phyloP scores from a whole-genome alignment of 2,797 vertebrate species.

The Tauraco hartlaubi region DNA sequence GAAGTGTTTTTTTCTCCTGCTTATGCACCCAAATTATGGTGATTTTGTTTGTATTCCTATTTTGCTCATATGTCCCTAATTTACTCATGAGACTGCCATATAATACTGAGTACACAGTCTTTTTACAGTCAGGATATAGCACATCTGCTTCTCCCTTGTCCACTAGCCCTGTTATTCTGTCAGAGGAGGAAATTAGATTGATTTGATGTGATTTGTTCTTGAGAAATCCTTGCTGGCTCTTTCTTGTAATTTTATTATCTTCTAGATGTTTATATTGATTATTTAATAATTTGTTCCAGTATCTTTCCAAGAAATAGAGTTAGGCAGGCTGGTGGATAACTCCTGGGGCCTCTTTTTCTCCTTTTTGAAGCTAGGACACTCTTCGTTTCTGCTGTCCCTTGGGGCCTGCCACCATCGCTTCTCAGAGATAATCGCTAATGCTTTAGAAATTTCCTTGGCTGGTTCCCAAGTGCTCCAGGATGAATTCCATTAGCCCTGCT shows the following conservation, averaged over 20 bases:
- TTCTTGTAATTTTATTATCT: constrained; percentile 29
- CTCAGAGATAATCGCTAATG: not conserved
- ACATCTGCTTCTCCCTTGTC: not conserved
- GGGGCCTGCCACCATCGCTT: not conserved
- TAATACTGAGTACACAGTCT: not conserved
- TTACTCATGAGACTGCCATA: not conserved
- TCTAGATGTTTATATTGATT: constrained; percentile 33
- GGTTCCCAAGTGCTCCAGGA: not conserved
- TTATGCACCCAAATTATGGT: not conserved
- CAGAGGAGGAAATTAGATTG: constrained; percentile 13
- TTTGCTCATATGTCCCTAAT: not conserved
- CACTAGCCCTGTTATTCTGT: not conserved
- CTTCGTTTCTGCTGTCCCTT: not conserved
- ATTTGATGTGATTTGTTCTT: constrained; percentile 38
- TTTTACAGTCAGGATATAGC: constrained; percentile 7
- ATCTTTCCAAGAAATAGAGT: constrained; percentile 15
- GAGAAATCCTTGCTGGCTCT: constrained; percentile 4
- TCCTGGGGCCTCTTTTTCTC: not conserved
- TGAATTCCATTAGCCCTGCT: not conserved
- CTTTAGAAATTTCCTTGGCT: not conserved
- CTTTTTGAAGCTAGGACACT: not conserved
- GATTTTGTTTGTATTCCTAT: not conserved
- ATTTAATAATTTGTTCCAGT: constrained; percentile 30
- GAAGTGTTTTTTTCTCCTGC: not conserved
- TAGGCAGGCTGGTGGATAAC: not conserved